Conservation (phyloP, 1,140 invertebrate species). For the Bombus cullumanus region DNA sequence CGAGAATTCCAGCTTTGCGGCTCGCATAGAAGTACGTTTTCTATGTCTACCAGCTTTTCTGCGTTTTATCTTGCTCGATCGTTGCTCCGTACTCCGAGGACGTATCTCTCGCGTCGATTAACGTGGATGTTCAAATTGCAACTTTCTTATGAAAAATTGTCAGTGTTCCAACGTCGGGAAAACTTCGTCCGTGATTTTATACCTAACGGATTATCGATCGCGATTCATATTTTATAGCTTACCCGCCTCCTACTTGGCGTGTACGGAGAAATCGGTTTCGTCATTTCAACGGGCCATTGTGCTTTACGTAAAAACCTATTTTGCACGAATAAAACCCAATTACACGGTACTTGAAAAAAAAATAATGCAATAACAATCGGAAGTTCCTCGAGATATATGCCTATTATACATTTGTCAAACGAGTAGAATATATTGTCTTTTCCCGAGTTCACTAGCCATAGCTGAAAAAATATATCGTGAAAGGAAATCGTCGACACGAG, state of each 20-base stretch:
- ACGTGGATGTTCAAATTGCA: background rate
- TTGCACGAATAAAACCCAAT: background rate
- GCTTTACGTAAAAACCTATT: too few relatives aligned
- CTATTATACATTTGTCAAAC: too few relatives aligned
- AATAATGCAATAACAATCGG: background rate
- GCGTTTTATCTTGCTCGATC: background rate
- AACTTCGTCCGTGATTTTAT: background rate
- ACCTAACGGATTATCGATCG: conserved; percentile 5
- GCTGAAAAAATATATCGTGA: background rate
- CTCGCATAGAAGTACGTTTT: too few relatives aligned
- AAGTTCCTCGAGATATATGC: background rate
- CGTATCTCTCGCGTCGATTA: conserved; percentile 15
- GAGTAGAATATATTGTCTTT: background rate
- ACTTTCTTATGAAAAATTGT: background rate
- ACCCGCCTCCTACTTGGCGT: background rate
- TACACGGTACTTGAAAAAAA: background rate
- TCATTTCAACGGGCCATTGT: background rate
- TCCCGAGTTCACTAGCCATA: background rate
- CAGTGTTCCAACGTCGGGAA: background rate
- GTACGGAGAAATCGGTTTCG: background rate
- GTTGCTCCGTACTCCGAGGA: background rate
- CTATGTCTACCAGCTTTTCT: background rate
- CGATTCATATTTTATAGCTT: background rate
- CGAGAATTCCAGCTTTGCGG: background rate
- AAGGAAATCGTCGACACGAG: background rate